Percentiles rank a stretch among this genome's conserved stretches.
phyloP scores from a whole-genome alignment of 2,113 vertebrate species.

The Spilogale gracilis region DNA sequence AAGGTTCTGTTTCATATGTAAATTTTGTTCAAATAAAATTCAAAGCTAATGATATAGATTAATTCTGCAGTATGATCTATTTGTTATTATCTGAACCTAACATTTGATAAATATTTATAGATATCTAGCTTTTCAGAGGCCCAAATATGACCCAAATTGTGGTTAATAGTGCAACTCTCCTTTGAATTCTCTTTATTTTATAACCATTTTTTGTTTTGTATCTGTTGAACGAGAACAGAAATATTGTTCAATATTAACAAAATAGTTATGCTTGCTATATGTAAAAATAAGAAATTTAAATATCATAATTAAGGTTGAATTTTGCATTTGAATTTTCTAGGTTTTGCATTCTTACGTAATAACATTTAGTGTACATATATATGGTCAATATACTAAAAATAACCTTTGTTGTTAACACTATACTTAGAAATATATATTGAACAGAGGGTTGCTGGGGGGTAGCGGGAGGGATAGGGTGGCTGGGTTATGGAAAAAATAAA shows the following conservation, averaged over 20 bases:
- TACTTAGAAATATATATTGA: background rate
- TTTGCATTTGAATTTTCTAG: background rate
- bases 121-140: background rate
- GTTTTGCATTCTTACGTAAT: background rate
- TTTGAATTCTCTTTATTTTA: background rate
- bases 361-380: background rate
- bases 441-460: too few species aligned
- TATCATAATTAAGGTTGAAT: background rate
- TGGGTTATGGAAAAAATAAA: too few species aligned
- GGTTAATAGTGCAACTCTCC: background rate
- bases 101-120: background rate
- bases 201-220: background rate
- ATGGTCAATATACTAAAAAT: background rate
- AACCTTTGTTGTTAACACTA: background rate
- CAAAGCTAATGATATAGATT: background rate
- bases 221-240: background rate
- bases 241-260: background rate
- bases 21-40: background rate
- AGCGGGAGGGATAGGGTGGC: too few species aligned
- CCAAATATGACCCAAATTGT: background rate
- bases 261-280: background rate
- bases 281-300: background rate
- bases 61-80: background rate
- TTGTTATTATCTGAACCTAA: background rate
- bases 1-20: background rate